These are phyloP conservation scores for Flexamia atlantica DNA, from an alignment of 2,888 invertebrate genomes.

Conservation along the genomic window DNA sequence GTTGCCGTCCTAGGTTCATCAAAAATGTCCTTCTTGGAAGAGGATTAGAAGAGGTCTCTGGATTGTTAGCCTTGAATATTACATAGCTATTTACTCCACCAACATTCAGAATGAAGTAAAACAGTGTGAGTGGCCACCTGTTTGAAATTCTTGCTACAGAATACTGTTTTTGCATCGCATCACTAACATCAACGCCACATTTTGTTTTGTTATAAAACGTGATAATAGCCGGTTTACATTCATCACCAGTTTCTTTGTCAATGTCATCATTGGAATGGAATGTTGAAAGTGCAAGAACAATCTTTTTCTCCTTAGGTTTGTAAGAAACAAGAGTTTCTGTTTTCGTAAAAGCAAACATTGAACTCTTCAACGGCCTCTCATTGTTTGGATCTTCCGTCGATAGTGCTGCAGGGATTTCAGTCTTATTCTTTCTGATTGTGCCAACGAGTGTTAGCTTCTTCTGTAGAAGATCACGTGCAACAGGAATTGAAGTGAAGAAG, in stretches of 20 bases:
- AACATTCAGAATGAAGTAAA: constrained; percentile 39
- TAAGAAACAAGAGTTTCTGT: constrained; percentile 31
- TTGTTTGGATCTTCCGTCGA: no score
- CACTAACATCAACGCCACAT: constrained; percentile 57
- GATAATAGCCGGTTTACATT: constrained; percentile 56
- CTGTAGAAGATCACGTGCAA: no score
- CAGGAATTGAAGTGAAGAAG: no score
- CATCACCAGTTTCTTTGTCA: constrained; percentile 51
- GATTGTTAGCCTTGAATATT: constrained; percentile 42
- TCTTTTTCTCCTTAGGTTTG: constrained; percentile 7
- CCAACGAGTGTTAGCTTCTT: no score
- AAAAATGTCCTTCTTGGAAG: constrained; percentile 43
- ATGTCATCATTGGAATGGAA: constrained; percentile 26
- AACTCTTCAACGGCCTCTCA: no score
- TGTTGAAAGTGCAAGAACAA: constrained; percentile 16
- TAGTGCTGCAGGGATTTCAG: no score
- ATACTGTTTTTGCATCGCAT: constrained; percentile 56
- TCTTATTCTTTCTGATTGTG: no score
- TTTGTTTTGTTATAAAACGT: constrained; percentile 54
- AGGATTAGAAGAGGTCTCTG: not conserved
- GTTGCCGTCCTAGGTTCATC: constrained; percentile 37
- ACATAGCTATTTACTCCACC: constrained; percentile 51
- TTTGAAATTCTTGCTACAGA: constrained; percentile 50
- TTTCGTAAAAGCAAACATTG: constrained; percentile 31
- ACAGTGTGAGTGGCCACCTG: constrained; percentile 42